Evolutionary conservation across 2,888 invertebrate genomes (phyloP).

Genomic region (Mesorhabditis belari): DNA sequence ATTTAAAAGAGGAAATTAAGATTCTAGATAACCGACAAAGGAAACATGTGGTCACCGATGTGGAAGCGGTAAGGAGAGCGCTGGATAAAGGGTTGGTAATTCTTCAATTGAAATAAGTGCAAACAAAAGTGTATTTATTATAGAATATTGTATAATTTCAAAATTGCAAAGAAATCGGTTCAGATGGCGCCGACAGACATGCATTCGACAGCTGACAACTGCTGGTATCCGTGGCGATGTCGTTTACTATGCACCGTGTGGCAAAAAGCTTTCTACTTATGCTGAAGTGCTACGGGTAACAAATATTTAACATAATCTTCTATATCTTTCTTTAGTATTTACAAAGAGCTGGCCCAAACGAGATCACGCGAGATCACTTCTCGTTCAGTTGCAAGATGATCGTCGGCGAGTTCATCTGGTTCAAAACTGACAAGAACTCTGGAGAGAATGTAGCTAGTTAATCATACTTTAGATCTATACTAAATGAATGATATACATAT

Average conservation of each 20-base stretch:
- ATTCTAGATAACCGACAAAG: too few relatives aligned
- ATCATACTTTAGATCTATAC: background rate
- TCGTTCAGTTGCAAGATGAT: constrained; percentile 81
- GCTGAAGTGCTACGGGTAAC: constrained; percentile 62
- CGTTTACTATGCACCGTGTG: constrained; percentile 71
- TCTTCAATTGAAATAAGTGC: too few relatives aligned
- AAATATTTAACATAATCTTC: constrained; percentile 7
- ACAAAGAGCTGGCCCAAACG: constrained; percentile 65
- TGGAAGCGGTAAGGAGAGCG: background rate
- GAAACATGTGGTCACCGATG: too few relatives aligned
- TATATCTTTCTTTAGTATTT: constrained; percentile 64
- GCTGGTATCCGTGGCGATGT: constrained; percentile 88
- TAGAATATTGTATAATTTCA: too few relatives aligned
- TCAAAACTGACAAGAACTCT: background rate
- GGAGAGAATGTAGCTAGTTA: background rate
- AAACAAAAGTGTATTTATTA: too few relatives aligned
- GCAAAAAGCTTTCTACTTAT: constrained; percentile 63
- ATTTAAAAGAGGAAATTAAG: background rate
- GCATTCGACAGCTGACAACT: constrained; percentile 27
- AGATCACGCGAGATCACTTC: constrained; percentile 77
- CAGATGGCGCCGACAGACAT: constrained; percentile 44
- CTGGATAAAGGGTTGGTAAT: background rate
- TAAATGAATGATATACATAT: background rate
- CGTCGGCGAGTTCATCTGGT: constrained; percentile 75
- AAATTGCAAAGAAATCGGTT: too few relatives aligned